phyloP scores from a whole-genome alignment of 1,140 invertebrate genomes.

The Habropoda laboriosa region DNA sequence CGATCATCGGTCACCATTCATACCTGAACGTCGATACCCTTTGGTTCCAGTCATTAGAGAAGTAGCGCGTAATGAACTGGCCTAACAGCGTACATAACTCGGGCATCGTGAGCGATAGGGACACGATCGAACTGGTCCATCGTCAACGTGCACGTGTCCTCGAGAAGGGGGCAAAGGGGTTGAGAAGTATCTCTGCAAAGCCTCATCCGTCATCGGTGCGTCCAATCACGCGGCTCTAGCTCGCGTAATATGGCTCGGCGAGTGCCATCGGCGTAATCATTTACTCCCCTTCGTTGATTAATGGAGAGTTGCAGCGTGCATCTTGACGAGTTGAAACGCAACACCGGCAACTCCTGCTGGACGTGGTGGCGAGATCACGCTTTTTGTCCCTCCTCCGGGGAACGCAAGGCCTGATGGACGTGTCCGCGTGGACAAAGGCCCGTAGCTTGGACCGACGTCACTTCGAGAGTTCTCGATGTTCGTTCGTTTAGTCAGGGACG shows the following conservation, averaged over 20 bases:
- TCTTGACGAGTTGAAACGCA: constrained; percentile 65
- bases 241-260: constrained; percentile 32
- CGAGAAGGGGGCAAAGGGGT: constrained; percentile 7
- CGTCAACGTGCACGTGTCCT: constrained; percentile 6
- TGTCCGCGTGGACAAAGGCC: constrained; percentile 30
- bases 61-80: constrained; percentile 2
- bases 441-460: constrained; percentile 17
- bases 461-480: constrained; percentile 40
- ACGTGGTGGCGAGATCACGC: constrained; percentile 20
- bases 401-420: constrained; percentile 36
- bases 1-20: constrained; percentile 28
- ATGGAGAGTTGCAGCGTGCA: constrained; percentile 57
- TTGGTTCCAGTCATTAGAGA: constrained; percentile 17
- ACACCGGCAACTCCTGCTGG: constrained; percentile 49
- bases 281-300: constrained; percentile 67
- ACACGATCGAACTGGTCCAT: background rate
- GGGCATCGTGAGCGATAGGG: background rate
- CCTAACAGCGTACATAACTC: constrained; percentile 1
- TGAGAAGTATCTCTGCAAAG: constrained; percentile 49
- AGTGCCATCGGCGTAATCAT: constrained; percentile 65
- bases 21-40: background rate
- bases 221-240: constrained; percentile 59
- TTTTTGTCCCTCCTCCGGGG: constrained; percentile 49
- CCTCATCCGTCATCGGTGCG: constrained; percentile 70
- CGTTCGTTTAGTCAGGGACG: constrained; percentile 43